phyloP scores from a whole-genome alignment of 2,113 vertebrate species.

The Aplodontia rufa region DNA sequence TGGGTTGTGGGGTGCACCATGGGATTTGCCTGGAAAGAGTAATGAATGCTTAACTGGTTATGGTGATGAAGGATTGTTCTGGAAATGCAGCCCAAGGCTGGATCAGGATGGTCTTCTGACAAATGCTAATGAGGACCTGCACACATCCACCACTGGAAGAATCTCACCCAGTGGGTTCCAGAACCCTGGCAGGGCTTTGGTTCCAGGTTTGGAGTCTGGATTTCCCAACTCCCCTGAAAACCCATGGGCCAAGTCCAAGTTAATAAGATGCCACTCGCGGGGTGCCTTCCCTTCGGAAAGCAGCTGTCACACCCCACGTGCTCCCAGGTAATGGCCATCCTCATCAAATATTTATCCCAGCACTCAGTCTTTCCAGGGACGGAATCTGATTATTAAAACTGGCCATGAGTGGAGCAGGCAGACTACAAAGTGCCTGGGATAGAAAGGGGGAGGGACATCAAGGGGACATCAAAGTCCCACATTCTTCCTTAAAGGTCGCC shows the following conservation, averaged over 20 bases:
- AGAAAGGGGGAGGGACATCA: slow-evolving; percentile 49
- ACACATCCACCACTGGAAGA: slow-evolving; percentile 19
- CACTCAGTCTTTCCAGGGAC: not conserved
- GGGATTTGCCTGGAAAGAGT: not conserved
- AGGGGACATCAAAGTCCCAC: slow-evolving; percentile 67
- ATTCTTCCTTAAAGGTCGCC: slow-evolving; percentile 60
- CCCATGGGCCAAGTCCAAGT: slow-evolving; percentile 60
- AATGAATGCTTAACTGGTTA: not conserved
- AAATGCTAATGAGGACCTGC: slow-evolving; percentile 60
- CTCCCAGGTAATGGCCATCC: slow-evolving; percentile 39
- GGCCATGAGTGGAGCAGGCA: slow-evolving; percentile 68
- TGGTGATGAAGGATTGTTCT: too few species aligned
- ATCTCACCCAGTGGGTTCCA: fast-evolving
- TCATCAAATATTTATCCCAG: slow-evolving; percentile 82
- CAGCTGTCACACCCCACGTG: not conserved
- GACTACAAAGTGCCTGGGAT: slow-evolving; percentile 58
- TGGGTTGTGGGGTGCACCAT: fast-evolving
- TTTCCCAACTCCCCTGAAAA: slow-evolving; percentile 62
- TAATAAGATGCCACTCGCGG: slow-evolving; percentile 48
- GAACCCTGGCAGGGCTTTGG: not conserved
- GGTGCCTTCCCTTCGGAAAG: not conserved
- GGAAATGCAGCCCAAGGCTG: not conserved
- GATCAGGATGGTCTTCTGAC: not conserved
- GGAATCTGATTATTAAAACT: slow-evolving; percentile 68
- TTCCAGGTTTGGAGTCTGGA: not conserved